These are phyloP conservation scores for Epiperipatus broadwayi DNA, from an alignment of 2,888 invertebrate species.

Conservation along the genomic window DNA sequence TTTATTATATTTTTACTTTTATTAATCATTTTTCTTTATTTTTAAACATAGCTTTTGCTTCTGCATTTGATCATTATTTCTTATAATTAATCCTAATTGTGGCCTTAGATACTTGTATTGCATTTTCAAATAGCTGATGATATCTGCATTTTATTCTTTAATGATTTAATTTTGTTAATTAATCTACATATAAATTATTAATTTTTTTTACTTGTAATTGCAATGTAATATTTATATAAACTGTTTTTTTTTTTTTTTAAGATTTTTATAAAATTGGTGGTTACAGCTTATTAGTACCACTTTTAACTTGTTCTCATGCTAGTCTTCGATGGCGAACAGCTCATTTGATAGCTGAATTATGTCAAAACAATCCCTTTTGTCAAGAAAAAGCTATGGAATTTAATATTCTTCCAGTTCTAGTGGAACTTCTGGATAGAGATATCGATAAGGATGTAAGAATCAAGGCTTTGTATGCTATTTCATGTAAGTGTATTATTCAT, in stretches of 20 bases:
- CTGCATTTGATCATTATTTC: too few species aligned
- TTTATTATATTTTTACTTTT: too few species aligned
- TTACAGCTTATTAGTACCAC: conserved; percentile 46
- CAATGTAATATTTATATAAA: too few species aligned
- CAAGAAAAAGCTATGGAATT: conserved; percentile 48
- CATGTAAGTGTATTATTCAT: conserved; percentile 44
- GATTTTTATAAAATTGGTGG: conserved; percentile 71
- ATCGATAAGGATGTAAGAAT: conserved; percentile 37
- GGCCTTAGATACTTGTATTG: too few species aligned
- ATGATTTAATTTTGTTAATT: too few species aligned
- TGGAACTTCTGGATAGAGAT: conserved; percentile 41
- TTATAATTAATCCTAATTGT: too few species aligned
- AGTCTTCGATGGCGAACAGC: conserved; percentile 44
- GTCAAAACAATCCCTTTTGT: conserved; percentile 68
- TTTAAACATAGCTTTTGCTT: too few species aligned
- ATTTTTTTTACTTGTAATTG: too few species aligned
- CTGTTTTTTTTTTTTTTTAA: conserved; percentile 26
- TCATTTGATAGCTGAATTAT: conserved; percentile 50
- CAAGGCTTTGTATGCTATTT: conserved; percentile 56
- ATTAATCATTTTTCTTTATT: too few species aligned
- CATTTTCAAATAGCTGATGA: too few species aligned
- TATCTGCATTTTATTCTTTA: too few species aligned
- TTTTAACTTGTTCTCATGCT: conserved; percentile 41
- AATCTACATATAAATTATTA: too few species aligned
- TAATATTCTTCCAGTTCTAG: conserved; percentile 42